These are phyloP conservation scores for Brachyopa scutellaris DNA, from an alignment of 2,888 invertebrate genomes.

Conservation along the genomic window DNA sequence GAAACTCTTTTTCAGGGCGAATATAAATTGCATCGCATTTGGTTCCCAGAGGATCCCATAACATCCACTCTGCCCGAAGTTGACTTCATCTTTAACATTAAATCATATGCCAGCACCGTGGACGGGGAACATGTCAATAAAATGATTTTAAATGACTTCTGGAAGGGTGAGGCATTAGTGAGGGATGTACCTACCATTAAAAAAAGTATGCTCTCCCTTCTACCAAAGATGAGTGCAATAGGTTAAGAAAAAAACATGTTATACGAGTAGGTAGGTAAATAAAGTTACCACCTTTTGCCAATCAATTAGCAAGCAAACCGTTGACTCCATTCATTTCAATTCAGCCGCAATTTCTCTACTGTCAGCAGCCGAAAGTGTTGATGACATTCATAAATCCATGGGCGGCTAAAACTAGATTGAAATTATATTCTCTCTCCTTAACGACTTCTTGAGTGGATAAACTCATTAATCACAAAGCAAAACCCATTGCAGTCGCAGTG, in stretches of 20 bases:
- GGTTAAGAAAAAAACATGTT: conserved; percentile 23
- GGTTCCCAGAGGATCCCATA: conserved; percentile 80
- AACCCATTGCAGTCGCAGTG: conserved; percentile 1
- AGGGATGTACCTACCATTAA: conserved; percentile 77
- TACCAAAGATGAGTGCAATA: conserved; percentile 73
- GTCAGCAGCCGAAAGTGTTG: conserved; percentile 21
- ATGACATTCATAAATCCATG: conserved; percentile 41
- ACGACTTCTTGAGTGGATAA: conserved; percentile 56
- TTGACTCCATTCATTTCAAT: conserved; percentile 6
- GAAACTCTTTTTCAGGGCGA: conserved; percentile 76
- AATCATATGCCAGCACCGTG: conserved; percentile 73
- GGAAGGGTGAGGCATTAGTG: conserved; percentile 76
- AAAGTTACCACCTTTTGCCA: background rate
- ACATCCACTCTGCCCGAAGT: conserved; percentile 77
- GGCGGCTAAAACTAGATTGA: background rate
- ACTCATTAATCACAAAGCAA: conserved; percentile 63
- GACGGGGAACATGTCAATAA: conserved; percentile 77
- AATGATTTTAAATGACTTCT: conserved; percentile 76
- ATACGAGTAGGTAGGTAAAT: no score
- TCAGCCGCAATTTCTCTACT: background rate
- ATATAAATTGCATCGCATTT: conserved; percentile 78
- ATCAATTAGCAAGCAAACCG: conserved; percentile 22
- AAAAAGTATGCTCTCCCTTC: conserved; percentile 76
- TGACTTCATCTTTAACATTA: conserved; percentile 76
- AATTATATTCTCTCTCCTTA: conserved; percentile 19